A percentile compares a stretch with the other conserved stretches of the same genome.
These are phyloP conservation scores for Drosophila meridionalis DNA, from an alignment of 2,888 invertebrate genomes.

Conservation along the genomic window DNA sequence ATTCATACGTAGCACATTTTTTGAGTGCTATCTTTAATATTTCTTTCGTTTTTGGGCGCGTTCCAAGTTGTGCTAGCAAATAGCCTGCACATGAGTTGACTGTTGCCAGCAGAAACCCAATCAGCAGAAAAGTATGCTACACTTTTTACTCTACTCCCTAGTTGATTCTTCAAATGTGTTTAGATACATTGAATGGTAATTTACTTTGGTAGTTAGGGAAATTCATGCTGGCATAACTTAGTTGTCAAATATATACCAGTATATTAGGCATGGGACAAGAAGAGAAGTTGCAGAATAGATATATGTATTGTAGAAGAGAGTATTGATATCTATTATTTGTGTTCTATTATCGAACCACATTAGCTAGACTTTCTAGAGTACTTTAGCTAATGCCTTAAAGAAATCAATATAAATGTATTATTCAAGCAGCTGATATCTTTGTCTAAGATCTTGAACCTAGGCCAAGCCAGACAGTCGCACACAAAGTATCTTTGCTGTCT, in stretches of 20 bases:
- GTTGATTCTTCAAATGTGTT: constrained; percentile 1
- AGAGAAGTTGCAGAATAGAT: neutral
- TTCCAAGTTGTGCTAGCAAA: constrained; percentile 25
- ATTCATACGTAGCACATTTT: constrained; percentile 40
- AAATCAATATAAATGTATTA: constrained; percentile 4
- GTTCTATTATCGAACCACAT: too few relatives aligned
- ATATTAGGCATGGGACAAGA: too few relatives aligned
- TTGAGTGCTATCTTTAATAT: constrained; percentile 49
- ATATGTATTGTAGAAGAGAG: neutral
- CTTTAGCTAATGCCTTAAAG: neutral
- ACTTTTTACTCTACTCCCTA: neutral
- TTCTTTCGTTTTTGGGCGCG: neutral
- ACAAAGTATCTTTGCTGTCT: neutral
- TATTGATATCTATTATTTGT: too few relatives aligned
- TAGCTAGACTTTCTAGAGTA: neutral
- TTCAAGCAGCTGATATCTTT: neutral
- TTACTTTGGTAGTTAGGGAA: neutral
- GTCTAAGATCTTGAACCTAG: neutral
- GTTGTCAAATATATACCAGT: neutral
- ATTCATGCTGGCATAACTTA: neutral
- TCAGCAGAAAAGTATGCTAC: constrained; percentile 17
- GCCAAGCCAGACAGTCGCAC: neutral
- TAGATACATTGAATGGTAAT: neutral
- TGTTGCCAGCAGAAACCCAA: constrained; percentile 16
- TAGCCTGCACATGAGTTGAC: constrained; percentile 18